Evolutionary conservation across 2,888 invertebrate genomes (phyloP).

Genomic region (Nomada flava): DNA sequence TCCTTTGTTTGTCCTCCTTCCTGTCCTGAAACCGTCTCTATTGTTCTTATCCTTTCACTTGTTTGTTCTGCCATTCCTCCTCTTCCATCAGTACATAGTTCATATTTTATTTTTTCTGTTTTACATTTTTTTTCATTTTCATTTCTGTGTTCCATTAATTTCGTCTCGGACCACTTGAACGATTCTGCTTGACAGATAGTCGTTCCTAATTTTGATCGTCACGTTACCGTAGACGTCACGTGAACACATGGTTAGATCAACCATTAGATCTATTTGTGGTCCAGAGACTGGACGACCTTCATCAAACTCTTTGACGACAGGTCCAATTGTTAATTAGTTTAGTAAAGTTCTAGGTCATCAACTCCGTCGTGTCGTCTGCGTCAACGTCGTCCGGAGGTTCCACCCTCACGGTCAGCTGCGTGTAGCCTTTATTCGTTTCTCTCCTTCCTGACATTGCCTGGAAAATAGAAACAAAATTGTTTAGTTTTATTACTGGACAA

Average conservation of each 20-base stretch:
- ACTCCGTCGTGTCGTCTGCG: constrained; percentile 80
- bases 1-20: not conserved
- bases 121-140: constrained; percentile 14
- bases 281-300: constrained; percentile 53
- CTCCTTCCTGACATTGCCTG: constrained; percentile 80
- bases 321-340: constrained; percentile 57
- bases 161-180: constrained; percentile 37
- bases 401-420: constrained; percentile 79
- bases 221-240: constrained; percentile 9
- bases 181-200: too few relatives aligned
- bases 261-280: constrained; percentile 41
- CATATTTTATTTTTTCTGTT: constrained; percentile 23
- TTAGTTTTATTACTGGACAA: too few relatives aligned
- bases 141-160: constrained; percentile 23
- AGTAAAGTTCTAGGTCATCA: constrained; percentile 79
- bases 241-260: constrained; percentile 27
- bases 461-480: constrained; percentile 2
- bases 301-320: constrained; percentile 60
- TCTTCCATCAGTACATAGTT: constrained; percentile 19
- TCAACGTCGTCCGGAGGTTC: constrained; percentile 82
- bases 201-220: constrained; percentile 30
- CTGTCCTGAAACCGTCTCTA: not conserved
- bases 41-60: constrained; percentile 1
- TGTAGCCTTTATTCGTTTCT: constrained; percentile 80
- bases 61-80: constrained; percentile 33